Percentiles rank a stretch among this genome's conserved stretches.
Evolutionary conservation across 2,113 vertebrate species (phyloP).

Genomic region (Campylomormyrus tamandua): DNA sequence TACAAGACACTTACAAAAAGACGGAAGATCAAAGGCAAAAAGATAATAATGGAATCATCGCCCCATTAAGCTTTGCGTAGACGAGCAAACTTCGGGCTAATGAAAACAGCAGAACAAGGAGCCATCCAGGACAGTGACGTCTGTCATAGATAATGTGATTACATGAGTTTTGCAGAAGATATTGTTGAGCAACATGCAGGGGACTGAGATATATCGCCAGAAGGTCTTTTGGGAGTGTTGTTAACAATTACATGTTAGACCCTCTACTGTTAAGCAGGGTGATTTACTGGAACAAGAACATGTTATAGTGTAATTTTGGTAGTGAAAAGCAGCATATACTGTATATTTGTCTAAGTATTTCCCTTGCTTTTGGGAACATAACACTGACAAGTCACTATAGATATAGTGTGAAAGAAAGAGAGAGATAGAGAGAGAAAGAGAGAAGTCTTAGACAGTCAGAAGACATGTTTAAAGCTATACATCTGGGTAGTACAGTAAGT

Average conservation of each 20-base stretch:
- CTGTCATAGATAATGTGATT: neutral
- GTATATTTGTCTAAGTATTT: neutral
- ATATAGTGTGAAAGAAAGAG: neutral
- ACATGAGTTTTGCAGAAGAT: neutral
- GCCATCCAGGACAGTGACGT: neutral
- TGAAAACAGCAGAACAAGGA: neutral
- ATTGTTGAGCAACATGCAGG: neutral
- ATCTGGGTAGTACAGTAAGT: too few species aligned
- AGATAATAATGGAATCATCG: neutral
- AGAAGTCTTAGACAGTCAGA: too few species aligned
- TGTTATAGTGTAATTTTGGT: neutral
- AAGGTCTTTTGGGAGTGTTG: neutral
- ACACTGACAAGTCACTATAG: neutral
- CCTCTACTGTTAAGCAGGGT: neutral
- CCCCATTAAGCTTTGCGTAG: neutral
- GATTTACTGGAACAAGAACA: neutral
- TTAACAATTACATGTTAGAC: neutral
- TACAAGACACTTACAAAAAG: neutral
- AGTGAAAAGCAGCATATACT: neutral
- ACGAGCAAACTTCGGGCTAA: neutral
- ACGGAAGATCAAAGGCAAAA: neutral
- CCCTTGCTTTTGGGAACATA: neutral
- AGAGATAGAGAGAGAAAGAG: neutral
- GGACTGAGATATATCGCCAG: neutral
- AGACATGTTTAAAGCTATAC: too few species aligned